Evolutionary conservation across 2,888 invertebrate species (phyloP).

Genomic region (Sialis lutaria): DNA sequence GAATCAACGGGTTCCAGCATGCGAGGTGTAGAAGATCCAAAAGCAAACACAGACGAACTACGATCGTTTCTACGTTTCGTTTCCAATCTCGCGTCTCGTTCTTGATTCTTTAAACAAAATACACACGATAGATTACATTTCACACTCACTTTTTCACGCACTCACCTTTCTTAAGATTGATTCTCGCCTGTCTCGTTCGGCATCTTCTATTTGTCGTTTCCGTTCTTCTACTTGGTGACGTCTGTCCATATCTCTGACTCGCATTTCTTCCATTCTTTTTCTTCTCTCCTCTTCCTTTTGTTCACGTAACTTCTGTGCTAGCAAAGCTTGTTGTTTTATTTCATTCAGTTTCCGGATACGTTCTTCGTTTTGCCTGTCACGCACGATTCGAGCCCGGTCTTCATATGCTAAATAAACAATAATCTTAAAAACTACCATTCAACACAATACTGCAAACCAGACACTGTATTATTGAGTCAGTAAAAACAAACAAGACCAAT

Average conservation of each 20-base stretch:
- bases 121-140: too few relatives aligned
- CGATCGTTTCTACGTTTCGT: slow-evolving; percentile 62
- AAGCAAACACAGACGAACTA: slow-evolving; percentile 63
- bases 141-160: too few relatives aligned
- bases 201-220: slow-evolving; percentile 76
- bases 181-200: slow-evolving; percentile 71
- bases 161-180: slow-evolving; percentile 49
- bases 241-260: slow-evolving; percentile 57
- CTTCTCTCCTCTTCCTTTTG: slow-evolving; percentile 75
- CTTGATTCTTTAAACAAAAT: slow-evolving; percentile 42
- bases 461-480: not conserved
- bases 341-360: slow-evolving; percentile 78
- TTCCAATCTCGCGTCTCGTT: slow-evolving; percentile 67
- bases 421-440: not conserved
- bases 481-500: not conserved
- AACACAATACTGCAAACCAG: not conserved
- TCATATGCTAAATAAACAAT: slow-evolving; percentile 30
- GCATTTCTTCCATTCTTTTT: slow-evolving; percentile 65
- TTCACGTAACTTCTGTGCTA: slow-evolving; percentile 77
- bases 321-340: slow-evolving; percentile 72
- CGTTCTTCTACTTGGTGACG: slow-evolving; percentile 55
- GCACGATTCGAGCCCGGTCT: slow-evolving; percentile 54
- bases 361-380: slow-evolving; percentile 80
- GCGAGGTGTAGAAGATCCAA: slow-evolving; percentile 81
- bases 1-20: slow-evolving; percentile 70